Evolutionary conservation across 2,888 invertebrate genomes (phyloP).

Genomic region (Platerodrilus igneus): DNA sequence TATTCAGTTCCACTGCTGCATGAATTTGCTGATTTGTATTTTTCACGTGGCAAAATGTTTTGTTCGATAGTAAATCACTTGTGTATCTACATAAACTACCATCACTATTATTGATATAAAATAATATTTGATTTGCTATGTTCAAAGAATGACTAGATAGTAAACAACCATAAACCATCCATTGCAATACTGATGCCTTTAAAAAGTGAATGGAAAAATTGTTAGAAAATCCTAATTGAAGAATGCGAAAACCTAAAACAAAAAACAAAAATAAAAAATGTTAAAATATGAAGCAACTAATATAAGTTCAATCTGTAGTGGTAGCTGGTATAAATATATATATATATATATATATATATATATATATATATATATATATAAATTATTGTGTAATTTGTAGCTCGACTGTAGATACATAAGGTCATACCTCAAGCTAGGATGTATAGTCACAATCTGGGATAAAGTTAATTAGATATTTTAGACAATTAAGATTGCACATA

Average conservation of each 20-base stretch:
- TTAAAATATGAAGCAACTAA: not conserved
- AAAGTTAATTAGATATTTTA: too few species aligned
- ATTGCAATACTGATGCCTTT: slow-evolving; percentile 30
- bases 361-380: not conserved
- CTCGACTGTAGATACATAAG: too few species aligned
- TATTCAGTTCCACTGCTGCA: slow-evolving; percentile 29
- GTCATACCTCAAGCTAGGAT: too few species aligned
- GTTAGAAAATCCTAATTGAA: slow-evolving; percentile 9
- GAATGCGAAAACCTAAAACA: slow-evolving; percentile 20
- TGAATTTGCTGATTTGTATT: slow-evolving; percentile 26
- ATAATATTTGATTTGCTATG: slow-evolving; percentile 17
- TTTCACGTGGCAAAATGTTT: slow-evolving; percentile 11
- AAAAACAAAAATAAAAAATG: not conserved
- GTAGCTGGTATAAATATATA: too few species aligned
- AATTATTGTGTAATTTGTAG: not conserved
- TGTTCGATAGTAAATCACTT: slow-evolving; percentile 12
- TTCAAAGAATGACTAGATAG: slow-evolving; percentile 9
- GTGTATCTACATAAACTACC: slow-evolving; percentile 7
- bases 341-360: too few species aligned
- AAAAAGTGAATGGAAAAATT: slow-evolving; percentile 18
- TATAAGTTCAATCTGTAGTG: too few species aligned
- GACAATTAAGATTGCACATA: too few species aligned
- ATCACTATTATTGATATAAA: slow-evolving; percentile 17
- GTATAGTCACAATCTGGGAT: too few species aligned
- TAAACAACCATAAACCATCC: slow-evolving; percentile 23